Evolutionary conservation across 2,888 invertebrate species (phyloP).

Genomic region (Chrysodeixis includens): DNA sequence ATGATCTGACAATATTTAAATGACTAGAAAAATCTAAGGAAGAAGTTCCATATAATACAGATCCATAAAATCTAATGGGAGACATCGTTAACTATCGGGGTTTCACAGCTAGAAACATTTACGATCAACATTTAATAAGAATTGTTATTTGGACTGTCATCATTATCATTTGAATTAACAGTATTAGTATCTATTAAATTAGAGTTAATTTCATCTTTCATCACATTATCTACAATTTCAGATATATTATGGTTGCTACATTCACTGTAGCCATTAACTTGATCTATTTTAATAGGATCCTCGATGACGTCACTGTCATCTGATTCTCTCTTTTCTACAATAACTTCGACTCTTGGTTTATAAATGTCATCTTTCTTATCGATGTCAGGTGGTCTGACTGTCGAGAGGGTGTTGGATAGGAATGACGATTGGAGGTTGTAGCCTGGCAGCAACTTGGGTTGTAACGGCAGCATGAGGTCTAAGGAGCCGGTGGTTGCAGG

Average conservation of each 20-base stretch:
- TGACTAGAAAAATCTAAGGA: slow-evolving; percentile 56
- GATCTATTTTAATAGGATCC: slow-evolving; percentile 69
- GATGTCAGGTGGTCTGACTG: slow-evolving; percentile 82
- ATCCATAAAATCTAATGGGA: slow-evolving; percentile 65
- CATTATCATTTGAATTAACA: slow-evolving; percentile 73
- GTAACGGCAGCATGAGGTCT: slow-evolving; percentile 92
- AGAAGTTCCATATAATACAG: slow-evolving; percentile 53
- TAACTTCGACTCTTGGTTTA: slow-evolving; percentile 78
- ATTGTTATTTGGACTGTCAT: slow-evolving; percentile 85
- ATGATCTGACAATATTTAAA: slow-evolving; percentile 52
- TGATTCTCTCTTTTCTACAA: slow-evolving; percentile 78
- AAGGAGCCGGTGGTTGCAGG: slow-evolving; percentile 92
- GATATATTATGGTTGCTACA: slow-evolving; percentile 69
- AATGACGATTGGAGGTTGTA: slow-evolving; percentile 87
- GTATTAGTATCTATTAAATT: slow-evolving; percentile 76
- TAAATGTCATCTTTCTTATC: slow-evolving; percentile 67
- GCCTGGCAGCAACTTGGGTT: slow-evolving; percentile 91
- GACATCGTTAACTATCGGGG: slow-evolving; percentile 69
- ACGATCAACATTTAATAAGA: slow-evolving; percentile 72
- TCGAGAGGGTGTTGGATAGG: slow-evolving; percentile 87
- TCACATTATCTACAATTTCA: slow-evolving; percentile 66
- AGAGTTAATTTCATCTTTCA: slow-evolving; percentile 83
- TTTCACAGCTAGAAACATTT: slow-evolving; percentile 69
- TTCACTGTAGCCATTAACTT: slow-evolving; percentile 67
- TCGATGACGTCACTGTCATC: slow-evolving; percentile 66